Base-by-base conservation (phyloP, 1,140 invertebrate genomes). In the Heliconius melpomene region DNA sequence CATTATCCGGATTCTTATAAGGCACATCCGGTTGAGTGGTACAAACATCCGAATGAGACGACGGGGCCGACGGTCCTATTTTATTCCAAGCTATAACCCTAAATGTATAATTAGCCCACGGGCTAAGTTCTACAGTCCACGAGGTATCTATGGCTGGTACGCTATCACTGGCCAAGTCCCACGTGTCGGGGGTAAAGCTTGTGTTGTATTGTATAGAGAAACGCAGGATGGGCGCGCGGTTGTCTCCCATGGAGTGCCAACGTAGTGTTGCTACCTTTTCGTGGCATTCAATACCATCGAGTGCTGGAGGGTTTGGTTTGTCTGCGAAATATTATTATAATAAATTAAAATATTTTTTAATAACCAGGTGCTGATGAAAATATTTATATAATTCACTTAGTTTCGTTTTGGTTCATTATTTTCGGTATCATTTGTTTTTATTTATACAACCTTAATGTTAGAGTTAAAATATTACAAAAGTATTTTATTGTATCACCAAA, bases 61-160 rank as follows among this genome's bases (percentile, higher is more conserved):
- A 99, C 1, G 99, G 98, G 46, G 96, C 87, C 38, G 98, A 99
- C 8, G 96, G 96, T 0, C 99, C 99, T 85, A 99, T 98, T 94
- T 98, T 98, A 94, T 99, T 99, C 89, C 96, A 96, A 0, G 99
- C 98, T 77, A 98, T 96, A 7, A 99, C 98, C 57, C 99, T 95
- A 96, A 99, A 99, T 0, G 98, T 99, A 89, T 99, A 99, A 93
- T 99, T 99, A 1, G 98, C 96, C 97, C 98, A 99, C 0, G 98
- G 98, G 72, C 96, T 97, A 95, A 99, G 97, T 57, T 96, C 95
- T 3, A 98, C 96, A 2, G 95, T 96, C 86, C 97, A 98, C 2
- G 96, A 96, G 76, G 95, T 96, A 86, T 98, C 97, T 8, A 97
- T 97, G n/a, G 97, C 96, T 16, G 98, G 97, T 60, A 98, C 97